Conservation (phyloP, 2,888 invertebrate species). For the Cantharis rufa region DNA sequence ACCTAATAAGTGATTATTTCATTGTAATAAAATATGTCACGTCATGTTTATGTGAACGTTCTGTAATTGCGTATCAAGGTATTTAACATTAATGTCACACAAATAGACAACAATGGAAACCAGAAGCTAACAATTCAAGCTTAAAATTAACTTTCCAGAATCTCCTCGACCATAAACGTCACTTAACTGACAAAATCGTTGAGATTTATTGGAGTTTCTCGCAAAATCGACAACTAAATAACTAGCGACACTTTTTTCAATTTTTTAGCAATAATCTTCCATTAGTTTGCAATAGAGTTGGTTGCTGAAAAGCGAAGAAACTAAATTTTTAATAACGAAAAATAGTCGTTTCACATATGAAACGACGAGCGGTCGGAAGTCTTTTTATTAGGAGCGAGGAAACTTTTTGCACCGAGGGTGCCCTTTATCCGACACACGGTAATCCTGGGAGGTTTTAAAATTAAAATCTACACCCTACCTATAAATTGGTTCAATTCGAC, state of each 20-base stretch:
- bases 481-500: conserved; percentile 1
- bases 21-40: background rate
- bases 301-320: background rate
- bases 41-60: background rate
- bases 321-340: background rate
- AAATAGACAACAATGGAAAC: conserved; percentile 11
- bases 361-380: background rate
- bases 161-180: conserved; percentile 5
- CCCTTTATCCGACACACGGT: background rate
- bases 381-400: background rate
- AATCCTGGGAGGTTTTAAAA: background rate
- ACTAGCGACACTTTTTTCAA: background rate
- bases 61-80: conserved; percentile 4
- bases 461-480: background rate
- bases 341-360: background rate
- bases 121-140: conserved; percentile 8
- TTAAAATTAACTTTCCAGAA: conserved; percentile 8
- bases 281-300: background rate
- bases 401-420: background rate
- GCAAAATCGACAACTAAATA: background rate
- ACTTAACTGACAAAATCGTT: conserved; percentile 5
- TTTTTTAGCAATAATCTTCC: background rate
- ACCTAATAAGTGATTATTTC: background rate
- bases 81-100: conserved; percentile 5
- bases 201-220: background rate